Conservation (phyloP, 2,888 invertebrate genomes). For the Microdon myrmicae region DNA sequence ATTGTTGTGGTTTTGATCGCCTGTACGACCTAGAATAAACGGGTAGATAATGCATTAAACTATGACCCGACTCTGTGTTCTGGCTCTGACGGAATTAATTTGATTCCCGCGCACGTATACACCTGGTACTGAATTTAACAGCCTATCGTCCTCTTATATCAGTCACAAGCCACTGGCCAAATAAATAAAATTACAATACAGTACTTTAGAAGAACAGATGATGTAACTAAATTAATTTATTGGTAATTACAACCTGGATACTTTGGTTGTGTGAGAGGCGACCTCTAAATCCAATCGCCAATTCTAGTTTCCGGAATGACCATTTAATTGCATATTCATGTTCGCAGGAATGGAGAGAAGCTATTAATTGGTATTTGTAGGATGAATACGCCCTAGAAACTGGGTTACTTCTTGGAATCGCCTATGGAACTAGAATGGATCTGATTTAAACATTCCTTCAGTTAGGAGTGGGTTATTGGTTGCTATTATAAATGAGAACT, state of each 20-base stretch:
- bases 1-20: no score
- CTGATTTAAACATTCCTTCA: no score
- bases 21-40: no score
- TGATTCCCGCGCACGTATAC: conserved; percentile 20
- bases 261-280: conserved; percentile 1
- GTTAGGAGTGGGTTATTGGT: no score
- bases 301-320: no score
- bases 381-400: no score
- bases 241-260: not conserved
- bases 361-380: not conserved
- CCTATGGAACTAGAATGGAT: no score
- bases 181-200: conserved; percentile 11
- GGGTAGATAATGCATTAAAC: conserved; percentile 8
- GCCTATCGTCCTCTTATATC: conserved; percentile 7
- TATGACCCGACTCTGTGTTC: conserved; percentile 4
- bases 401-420: no score
- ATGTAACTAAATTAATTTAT: conserved; percentile 23
- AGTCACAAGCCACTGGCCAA: not conserved
- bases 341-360: no score
- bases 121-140: conserved; percentile 6
- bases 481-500: no score
- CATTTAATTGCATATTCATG: no score
- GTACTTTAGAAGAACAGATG: conserved; percentile 15
- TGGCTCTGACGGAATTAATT: conserved; percentile 34
- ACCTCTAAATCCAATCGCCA: no score